Percentiles rank a stretch among this genome's conserved stretches.
Conservation (phyloP, 2,888 invertebrate species). For the Mayetiola destructor region DNA sequence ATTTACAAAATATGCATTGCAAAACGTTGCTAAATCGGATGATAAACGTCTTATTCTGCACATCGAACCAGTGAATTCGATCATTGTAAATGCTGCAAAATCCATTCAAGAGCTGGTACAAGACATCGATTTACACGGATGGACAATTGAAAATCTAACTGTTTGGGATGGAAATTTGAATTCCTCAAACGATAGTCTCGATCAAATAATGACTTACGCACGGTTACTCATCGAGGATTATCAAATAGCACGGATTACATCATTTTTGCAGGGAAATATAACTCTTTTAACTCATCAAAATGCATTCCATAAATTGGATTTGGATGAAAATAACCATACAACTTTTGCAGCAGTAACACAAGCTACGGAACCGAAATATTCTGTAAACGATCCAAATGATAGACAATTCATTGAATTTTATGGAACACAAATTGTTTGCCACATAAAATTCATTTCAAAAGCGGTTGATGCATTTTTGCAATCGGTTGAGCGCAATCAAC, state of each 20-base stretch:
- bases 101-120: constrained; percentile 64
- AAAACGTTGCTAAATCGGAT: constrained; percentile 68
- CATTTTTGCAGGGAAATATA: constrained; percentile 79
- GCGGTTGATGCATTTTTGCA: constrained; percentile 86
- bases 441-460: constrained; percentile 69
- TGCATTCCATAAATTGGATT: constrained; percentile 54
- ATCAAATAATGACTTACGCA: constrained; percentile 76
- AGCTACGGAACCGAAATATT: constrained; percentile 50
- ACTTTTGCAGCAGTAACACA: constrained; percentile 61
- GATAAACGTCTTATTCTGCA: constrained; percentile 64
- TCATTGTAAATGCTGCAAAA: constrained; percentile 67
- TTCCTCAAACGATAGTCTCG: constrained; percentile 62
- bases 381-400: constrained; percentile 57
- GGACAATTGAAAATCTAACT: constrained; percentile 55
- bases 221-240: constrained; percentile 76
- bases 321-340: constrained; percentile 58
- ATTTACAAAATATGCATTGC: constrained; percentile 76
- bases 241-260: constrained; percentile 77
- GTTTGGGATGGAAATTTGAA: constrained; percentile 28
- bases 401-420: constrained; percentile 75
- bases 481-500: constrained; percentile 83
- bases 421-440: constrained; percentile 70
- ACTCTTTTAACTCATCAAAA: constrained; percentile 56
- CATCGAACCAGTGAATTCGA: constrained; percentile 62
- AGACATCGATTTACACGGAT: constrained; percentile 58